Percentiles rank a stretch among this genome's conserved stretches.
phyloP scores from a whole-genome alignment of 2,797 vertebrate genomes.

The Artibeus lituratus region DNA sequence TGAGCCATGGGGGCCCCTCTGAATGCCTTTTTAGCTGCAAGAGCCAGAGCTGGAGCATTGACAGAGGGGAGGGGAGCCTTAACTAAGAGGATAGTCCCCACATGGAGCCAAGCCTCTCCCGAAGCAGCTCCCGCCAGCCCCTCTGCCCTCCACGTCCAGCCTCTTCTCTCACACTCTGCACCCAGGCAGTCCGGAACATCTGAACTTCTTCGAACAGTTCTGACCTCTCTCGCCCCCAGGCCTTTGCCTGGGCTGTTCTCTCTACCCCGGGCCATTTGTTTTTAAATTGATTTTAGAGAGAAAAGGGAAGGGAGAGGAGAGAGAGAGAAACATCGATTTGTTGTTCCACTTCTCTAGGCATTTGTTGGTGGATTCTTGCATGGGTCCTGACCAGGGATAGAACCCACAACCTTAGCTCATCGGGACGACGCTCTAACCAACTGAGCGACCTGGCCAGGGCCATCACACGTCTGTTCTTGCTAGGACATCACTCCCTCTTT shows the following conservation, averaged over 20 bases:
- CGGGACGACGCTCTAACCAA: no score
- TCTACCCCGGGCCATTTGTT: neutral
- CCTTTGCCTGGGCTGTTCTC: neutral
- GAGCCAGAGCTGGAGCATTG: rapidly evolving
- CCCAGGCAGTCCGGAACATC: rapidly evolving
- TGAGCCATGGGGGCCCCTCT: rapidly evolving
- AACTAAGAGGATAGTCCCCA: neutral
- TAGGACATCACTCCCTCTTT: neutral
- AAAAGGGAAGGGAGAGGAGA: neutral
- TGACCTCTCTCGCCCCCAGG: neutral
- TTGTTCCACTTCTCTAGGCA: neutral
- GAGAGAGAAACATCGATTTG: neutral
- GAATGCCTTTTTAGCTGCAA: neutral
- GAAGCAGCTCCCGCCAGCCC: neutral
- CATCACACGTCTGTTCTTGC: neutral
- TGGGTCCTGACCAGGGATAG: neutral
- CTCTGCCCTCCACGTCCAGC: neutral
- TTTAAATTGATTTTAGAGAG: neutral
- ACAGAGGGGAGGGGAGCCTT: no score
- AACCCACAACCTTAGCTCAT: neutral
- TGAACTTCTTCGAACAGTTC: neutral
- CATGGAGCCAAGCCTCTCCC: rapidly evolving
- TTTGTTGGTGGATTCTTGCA: neutral
- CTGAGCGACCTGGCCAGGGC: no score
- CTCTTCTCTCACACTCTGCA: neutral